These are phyloP conservation scores for Diphyllodes magnificus DNA, from an alignment of 2,113 vertebrate species.

Conservation along the genomic window DNA sequence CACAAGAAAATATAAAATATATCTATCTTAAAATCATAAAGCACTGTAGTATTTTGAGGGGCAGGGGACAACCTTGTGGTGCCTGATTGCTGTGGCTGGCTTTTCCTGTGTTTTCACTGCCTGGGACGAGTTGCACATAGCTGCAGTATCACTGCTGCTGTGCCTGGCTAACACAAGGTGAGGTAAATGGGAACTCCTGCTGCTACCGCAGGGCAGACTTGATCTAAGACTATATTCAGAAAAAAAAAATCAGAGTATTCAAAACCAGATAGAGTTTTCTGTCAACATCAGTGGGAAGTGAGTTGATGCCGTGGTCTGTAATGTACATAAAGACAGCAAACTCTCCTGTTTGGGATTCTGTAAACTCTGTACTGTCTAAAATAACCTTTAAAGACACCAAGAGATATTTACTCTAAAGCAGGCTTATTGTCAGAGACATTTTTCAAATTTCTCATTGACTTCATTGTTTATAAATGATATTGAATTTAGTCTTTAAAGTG, in stretches of 20 bases:
- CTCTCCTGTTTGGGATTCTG: background rate
- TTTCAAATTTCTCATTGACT: background rate
- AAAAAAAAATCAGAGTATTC: background rate
- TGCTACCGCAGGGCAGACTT: background rate
- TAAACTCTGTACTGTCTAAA: background rate
- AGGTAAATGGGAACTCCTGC: background rate
- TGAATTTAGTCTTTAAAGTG: background rate
- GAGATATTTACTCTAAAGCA: background rate
- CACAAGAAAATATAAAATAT: background rate
- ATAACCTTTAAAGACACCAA: background rate
- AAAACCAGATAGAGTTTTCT: background rate
- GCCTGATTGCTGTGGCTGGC: background rate
- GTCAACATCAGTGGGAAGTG: background rate
- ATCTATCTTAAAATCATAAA: background rate
- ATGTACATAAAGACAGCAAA: background rate
- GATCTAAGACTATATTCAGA: background rate
- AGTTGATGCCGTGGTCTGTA: background rate
- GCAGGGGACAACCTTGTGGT: fast-evolving
- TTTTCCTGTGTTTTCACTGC: background rate
- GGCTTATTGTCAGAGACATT: background rate
- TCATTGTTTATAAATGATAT: background rate
- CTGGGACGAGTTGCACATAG: fast-evolving
- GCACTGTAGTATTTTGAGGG: background rate
- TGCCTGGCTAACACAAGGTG: background rate
- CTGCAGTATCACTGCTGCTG: background rate